Evolutionary conservation across 2,113 vertebrate species (phyloP).

Genomic region (Leiothrix lutea): DNA sequence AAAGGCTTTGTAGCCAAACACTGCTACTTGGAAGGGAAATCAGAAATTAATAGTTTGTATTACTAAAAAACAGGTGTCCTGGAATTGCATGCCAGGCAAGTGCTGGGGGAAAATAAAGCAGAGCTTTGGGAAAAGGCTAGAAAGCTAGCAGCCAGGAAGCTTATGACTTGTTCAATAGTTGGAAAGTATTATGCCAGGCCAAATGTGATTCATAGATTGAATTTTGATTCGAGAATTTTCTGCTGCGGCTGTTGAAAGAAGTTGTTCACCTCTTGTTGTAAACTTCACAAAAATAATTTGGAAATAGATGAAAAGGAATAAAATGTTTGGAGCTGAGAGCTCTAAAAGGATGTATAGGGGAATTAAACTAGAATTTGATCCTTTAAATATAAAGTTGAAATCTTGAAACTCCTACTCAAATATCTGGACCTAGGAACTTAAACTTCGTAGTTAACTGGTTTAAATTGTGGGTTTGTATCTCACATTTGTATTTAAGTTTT

Average conservation of each 20-base stretch:
- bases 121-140: not conserved
- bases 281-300: not conserved
- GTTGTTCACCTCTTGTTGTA: not conserved
- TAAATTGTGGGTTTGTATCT: not conserved
- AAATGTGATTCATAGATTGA: not conserved
- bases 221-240: not conserved
- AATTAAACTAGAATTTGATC: not conserved
- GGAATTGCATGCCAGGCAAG: not conserved
- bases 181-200: not conserved
- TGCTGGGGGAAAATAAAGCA: not conserved
- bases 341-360: not conserved
- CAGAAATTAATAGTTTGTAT: not conserved
- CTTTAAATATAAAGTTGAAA: not conserved
- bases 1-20: not conserved
- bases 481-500: not conserved
- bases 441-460: not conserved
- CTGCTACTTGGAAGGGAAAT: not conserved
- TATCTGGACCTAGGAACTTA: not conserved
- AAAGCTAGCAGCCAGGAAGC: not conserved
- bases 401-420: not conserved
- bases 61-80: constrained; percentile 9
- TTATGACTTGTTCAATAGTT: not conserved
- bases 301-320: not conserved
- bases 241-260: not conserved
- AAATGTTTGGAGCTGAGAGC: not conserved